Percentiles rank a stretch among this genome's conserved stretches.
These are phyloP conservation scores for Notodonta ziczac DNA, from an alignment of 2,888 invertebrate species.

Conservation along the genomic window DNA sequence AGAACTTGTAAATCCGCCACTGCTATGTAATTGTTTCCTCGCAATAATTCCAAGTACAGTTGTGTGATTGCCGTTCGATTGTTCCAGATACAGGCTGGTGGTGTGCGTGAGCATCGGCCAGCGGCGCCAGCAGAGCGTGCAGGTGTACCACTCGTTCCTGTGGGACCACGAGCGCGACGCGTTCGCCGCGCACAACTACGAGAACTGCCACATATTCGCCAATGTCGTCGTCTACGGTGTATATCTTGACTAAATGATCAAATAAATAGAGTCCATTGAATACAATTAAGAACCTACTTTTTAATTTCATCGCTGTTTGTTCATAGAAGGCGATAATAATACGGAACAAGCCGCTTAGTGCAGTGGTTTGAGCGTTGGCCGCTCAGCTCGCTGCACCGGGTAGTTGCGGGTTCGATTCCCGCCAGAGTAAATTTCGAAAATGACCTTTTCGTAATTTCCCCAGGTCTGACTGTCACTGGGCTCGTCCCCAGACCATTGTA, in stretches of 20 bases:
- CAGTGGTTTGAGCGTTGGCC: too few species aligned
- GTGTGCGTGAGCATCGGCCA: conserved; percentile 87
- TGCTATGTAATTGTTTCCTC: too few species aligned
- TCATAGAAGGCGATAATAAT: too few species aligned
- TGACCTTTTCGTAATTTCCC: too few species aligned
- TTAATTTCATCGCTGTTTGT: not conserved
- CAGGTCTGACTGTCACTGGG: too few species aligned
- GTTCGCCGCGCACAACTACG: conserved; percentile 84
- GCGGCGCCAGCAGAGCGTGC: conserved; percentile 87
- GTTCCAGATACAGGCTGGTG: conserved; percentile 87
- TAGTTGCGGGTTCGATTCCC: too few species aligned
- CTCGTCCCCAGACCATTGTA: too few species aligned
- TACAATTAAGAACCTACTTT: conserved; percentile 3
- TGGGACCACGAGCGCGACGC: conserved; percentile 88
- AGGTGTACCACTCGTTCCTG: conserved; percentile 86
- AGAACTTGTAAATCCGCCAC: too few species aligned
- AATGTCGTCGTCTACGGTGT: conserved; percentile 87
- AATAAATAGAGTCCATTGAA: conserved; percentile 27
- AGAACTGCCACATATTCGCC: conserved; percentile 86
- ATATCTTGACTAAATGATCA: conserved; percentile 86
- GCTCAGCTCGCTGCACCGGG: too few species aligned
- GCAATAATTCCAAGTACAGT: too few species aligned
- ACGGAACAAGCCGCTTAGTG: too few species aligned
- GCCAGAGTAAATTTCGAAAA: too few species aligned
- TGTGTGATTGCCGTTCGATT: conserved; percentile 2